phyloP scores from a whole-genome alignment of 2,888 invertebrate species.

The Caenorhabditis zanzibari region DNA sequence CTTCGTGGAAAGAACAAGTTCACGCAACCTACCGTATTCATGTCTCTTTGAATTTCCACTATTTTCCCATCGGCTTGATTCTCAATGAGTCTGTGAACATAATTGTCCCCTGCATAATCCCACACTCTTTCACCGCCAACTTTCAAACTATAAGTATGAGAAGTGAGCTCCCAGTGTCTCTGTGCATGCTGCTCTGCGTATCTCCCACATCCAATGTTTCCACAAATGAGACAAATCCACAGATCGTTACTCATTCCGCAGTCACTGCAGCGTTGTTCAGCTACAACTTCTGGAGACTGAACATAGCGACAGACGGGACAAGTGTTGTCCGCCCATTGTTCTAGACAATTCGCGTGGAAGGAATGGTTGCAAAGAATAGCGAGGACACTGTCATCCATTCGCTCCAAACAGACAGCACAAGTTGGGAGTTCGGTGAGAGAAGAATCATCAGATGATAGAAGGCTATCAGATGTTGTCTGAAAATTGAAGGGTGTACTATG shows the following conservation, averaged over 20 bases:
- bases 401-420: constrained; percentile 96
- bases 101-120: constrained; percentile 99
- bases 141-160: constrained; percentile 96
- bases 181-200: constrained; percentile 94
- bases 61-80: constrained; percentile 84
- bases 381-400: constrained; percentile 94
- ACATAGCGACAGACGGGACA: constrained; percentile 96
- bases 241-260: constrained; percentile 88
- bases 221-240: constrained; percentile 99
- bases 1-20: no score
- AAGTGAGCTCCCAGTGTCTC: constrained; percentile 94
- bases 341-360: constrained; percentile 95
- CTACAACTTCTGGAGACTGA: constrained; percentile 90
- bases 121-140: constrained; percentile 93
- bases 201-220: constrained; percentile 97
- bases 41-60: constrained; percentile 86
- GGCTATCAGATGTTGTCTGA: constrained; percentile 63
- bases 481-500: background rate
- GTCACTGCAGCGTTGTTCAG: constrained; percentile 86
- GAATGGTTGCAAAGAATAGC: constrained; percentile 99
- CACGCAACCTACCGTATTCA: constrained; percentile 33
- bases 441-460: constrained; percentile 70
- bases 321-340: constrained; percentile 95
- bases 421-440: constrained; percentile 91
- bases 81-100: constrained; percentile 95